These are phyloP conservation scores for Stenurella melanura DNA, from an alignment of 2,888 invertebrate genomes.

Conservation along the genomic window DNA sequence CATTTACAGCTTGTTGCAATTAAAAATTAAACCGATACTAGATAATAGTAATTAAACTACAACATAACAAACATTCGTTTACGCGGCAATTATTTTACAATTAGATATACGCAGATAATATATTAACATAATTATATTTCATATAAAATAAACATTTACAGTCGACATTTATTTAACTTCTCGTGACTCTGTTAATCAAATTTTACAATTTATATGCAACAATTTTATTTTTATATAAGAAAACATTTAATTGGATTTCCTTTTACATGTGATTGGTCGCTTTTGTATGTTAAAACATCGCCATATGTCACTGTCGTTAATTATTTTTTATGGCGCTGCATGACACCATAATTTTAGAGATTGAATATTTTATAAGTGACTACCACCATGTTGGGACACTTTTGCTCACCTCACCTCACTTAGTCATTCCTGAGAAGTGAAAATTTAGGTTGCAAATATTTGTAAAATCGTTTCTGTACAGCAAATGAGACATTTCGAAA, in stretches of 20 bases:
- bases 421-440: slow-evolving; percentile 6
- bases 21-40: slow-evolving; percentile 3
- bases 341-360: slow-evolving; percentile 9
- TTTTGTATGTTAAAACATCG: slow-evolving; percentile 10
- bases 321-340: slow-evolving; percentile 4
- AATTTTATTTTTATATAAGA: background rate
- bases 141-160: slow-evolving; percentile 3
- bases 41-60: slow-evolving; percentile 9
- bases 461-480: no score
- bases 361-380: slow-evolving; percentile 6
- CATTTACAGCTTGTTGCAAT: background rate
- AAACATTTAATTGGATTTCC: background rate
- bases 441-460: no score
- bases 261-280: background rate
- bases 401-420: background rate
- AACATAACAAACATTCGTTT: slow-evolving; percentile 1
- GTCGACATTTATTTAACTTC: background rate
- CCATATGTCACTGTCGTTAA: slow-evolving; percentile 15
- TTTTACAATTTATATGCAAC: background rate
- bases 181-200: slow-evolving; percentile 7
- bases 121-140: slow-evolving; percentile 12
- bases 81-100: slow-evolving; percentile 4
- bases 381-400: slow-evolving; percentile 9
- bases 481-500: no score
- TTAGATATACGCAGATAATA: slow-evolving; percentile 14